Percentiles rank a stretch among this genome's conserved stretches.
phyloP scores from a whole-genome alignment of 2,113 vertebrate species.

The Vidua macroura region DNA sequence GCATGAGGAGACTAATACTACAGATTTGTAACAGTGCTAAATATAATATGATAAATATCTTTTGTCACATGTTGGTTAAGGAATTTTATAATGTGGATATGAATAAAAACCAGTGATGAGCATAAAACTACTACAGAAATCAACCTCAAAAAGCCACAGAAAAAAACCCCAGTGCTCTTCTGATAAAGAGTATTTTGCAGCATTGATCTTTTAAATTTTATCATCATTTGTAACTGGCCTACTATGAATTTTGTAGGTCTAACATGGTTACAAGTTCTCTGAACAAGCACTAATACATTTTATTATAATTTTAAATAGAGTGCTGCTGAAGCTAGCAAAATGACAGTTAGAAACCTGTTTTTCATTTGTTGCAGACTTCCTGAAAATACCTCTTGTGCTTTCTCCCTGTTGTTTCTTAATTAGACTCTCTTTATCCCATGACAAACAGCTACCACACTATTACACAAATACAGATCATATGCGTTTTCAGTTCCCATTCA shows the following conservation, averaged over 20 bases:
- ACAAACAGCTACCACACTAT: conserved; percentile 31
- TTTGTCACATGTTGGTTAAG: neutral
- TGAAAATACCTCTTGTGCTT: conserved; percentile 29
- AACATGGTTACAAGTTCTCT: neutral
- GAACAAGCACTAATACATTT: conserved; percentile 15
- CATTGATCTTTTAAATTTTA: conserved; percentile 1
- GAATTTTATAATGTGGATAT: neutral
- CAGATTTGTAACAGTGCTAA: neutral
- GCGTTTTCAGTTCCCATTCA: conserved; percentile 24
- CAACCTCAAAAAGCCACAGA: neutral
- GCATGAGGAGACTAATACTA: neutral
- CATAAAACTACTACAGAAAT: neutral
- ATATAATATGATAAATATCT: neutral
- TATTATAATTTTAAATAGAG: conserved; percentile 33
- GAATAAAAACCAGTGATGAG: neutral
- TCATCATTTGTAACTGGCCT: neutral
- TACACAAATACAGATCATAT: conserved; percentile 5
- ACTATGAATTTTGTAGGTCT: neutral
- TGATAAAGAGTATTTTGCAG: conserved; percentile 8
- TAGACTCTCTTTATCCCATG: conserved; percentile 27
- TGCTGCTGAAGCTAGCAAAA: conserved; percentile 27
- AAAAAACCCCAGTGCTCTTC: neutral
- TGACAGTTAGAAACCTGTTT: conserved; percentile 3
- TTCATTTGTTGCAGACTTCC: neutral
- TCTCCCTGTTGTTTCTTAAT: conserved; percentile 39